Percentiles rank a stretch among this genome's conserved stretches.
phyloP scores from a whole-genome alignment of 2,113 vertebrate species.

The Ranitomeya variabilis region DNA sequence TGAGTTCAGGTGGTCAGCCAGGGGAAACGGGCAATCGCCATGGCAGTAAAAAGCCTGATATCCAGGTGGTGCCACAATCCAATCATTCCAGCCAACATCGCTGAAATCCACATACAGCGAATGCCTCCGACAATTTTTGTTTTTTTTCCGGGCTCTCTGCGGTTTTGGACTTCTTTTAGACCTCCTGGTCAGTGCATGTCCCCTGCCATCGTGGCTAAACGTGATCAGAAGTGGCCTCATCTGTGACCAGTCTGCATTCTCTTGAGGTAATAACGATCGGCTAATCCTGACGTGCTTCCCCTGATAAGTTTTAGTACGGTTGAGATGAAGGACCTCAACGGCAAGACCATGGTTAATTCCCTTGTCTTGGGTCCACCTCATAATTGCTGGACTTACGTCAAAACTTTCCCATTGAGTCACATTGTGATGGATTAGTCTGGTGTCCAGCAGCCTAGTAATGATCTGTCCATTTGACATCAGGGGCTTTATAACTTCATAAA shows the following conservation, averaged over 20 bases:
- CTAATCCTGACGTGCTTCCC: constrained; percentile 92
- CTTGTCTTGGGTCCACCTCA: constrained; percentile 91
- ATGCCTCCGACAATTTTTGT: constrained; percentile 92
- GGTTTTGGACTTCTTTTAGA: constrained; percentile 89
- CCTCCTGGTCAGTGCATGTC: constrained; percentile 85
- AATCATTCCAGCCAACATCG: constrained; percentile 98
- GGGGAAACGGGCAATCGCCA: constrained; percentile 94
- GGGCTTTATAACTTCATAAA: constrained; percentile 95
- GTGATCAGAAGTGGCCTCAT: constrained; percentile 95
- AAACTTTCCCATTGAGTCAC: constrained; percentile 93
- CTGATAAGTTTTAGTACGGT: constrained; percentile 76
- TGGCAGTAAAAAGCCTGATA: constrained; percentile 98
- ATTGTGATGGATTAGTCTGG: constrained; percentile 91
- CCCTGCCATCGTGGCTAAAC: constrained; percentile 93
- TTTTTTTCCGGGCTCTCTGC: constrained; percentile 86
- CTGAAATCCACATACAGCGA: constrained; percentile 97
- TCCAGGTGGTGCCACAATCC: constrained; percentile 96
- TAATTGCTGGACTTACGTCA: constrained; percentile 93
- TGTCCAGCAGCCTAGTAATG: constrained; percentile 95
- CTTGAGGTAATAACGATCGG: constrained; percentile 88
- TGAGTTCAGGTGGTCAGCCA: constrained; percentile 97
- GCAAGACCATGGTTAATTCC: constrained; percentile 92
- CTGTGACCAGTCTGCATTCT: constrained; percentile 88
- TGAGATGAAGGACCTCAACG: constrained; percentile 89
- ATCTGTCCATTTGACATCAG: constrained; percentile 73